Conservation (phyloP, 2,797 vertebrate genomes). For the Xiphophorus birchmanni region DNA sequence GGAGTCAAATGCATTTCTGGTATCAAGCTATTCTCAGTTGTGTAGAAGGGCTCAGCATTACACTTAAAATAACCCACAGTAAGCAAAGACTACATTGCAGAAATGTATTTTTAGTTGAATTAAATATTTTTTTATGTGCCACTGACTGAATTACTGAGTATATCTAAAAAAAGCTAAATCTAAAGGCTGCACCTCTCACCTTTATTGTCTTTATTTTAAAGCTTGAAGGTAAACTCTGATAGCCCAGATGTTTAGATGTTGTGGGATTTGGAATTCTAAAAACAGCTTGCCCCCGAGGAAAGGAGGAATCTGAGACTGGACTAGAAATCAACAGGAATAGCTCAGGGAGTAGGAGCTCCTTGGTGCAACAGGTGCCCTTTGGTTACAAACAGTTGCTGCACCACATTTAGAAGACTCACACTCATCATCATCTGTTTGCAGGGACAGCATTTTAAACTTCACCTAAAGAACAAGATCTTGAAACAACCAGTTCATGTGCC, state of each 20-base stretch:
- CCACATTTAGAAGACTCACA: constrained; percentile 67
- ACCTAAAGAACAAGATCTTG: constrained; percentile 42
- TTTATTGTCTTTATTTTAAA: constrained; percentile 10
- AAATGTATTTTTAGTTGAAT: constrained; percentile 56
- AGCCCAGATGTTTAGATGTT: constrained; percentile 63
- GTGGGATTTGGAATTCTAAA: constrained; percentile 56
- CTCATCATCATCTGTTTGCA: constrained; percentile 32
- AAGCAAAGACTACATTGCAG: constrained; percentile 40
- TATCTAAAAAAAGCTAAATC: not conserved
- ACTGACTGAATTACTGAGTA: not conserved
- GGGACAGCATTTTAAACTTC: constrained; percentile 24
- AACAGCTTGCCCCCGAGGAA: constrained; percentile 63
- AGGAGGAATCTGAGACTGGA: constrained; percentile 76
- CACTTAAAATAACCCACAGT: constrained; percentile 49
- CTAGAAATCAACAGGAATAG: constrained; percentile 83
- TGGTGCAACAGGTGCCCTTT: constrained; percentile 78
- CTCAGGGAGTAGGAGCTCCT: constrained; percentile 55
- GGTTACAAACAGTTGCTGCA: constrained; percentile 70
- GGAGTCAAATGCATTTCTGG: constrained; percentile 18
- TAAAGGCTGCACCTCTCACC: not conserved
- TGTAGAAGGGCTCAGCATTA: constrained; percentile 9
- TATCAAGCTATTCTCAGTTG: constrained; percentile 37
- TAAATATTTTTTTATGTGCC: not conserved
- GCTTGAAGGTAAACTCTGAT: constrained; percentile 16
- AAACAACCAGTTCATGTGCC: constrained; percentile 11